phyloP scores from a whole-genome alignment of 2,797 vertebrate genomes.

The Rhincodon typus region DNA sequence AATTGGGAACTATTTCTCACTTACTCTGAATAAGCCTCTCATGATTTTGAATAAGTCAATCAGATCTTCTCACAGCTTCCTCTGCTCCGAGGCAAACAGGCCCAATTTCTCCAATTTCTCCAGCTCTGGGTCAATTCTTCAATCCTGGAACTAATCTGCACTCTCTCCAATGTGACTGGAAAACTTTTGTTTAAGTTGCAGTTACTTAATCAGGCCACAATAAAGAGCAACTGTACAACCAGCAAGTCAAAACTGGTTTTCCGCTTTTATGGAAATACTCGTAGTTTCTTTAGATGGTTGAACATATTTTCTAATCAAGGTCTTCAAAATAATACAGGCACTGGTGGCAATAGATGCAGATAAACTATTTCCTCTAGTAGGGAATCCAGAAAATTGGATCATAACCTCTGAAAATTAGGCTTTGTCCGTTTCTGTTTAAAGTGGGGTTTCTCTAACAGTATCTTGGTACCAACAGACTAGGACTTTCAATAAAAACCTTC shows the following conservation, averaged over 20 bases:
- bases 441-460: not conserved
- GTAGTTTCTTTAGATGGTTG: not conserved
- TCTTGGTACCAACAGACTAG: not conserved
- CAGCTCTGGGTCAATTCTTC: too few species aligned
- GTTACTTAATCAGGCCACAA: not conserved
- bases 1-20: too few species aligned
- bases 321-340: not conserved
- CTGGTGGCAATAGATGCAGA: not conserved
- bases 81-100: too few species aligned
- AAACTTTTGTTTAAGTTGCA: not conserved
- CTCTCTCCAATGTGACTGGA: not conserved
- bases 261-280: not conserved
- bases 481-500: not conserved
- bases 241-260: not conserved
- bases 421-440: not conserved
- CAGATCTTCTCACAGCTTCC: too few species aligned
- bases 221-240: not conserved
- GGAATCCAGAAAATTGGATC: not conserved
- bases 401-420: not conserved
- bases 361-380: not conserved
- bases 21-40: too few species aligned
- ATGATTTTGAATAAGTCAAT: too few species aligned
- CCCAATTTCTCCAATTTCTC: too few species aligned
- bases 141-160: too few species aligned
- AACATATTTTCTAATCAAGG: not conserved